Base-by-base conservation (phyloP, 2,888 invertebrate species). In the Phyllotreta cruciferae region DNA sequence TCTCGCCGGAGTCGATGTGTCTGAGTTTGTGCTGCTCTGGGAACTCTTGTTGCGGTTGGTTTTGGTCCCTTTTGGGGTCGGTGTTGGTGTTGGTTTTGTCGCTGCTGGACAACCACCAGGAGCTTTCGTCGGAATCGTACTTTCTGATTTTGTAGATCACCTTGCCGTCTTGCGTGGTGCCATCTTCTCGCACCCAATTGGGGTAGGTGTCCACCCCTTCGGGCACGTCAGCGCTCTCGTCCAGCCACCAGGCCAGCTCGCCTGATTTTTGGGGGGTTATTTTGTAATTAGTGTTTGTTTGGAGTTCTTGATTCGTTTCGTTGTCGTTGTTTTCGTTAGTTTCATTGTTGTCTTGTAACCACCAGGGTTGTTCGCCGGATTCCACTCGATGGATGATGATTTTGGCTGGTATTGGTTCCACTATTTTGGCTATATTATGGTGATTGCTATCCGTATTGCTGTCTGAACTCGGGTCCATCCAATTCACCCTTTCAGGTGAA, bases 181-280 rank as follows among this genome's bases (percentile, higher is more conserved):
- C 72, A 58, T 74, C 73, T 66, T 75, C 73, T n/a, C 62, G 62
- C 11, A 67, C 70, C 66, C 69, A 72, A 60, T 74, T 71, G 0
- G 74, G 70, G 54, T 75, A 75, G 1, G 71, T 81, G 77, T 86
- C 83, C 41, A 89, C 80, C 1, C 87, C 88, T 76, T 88, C 89
- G 9, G 90, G 90, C 62, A 88, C 85, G 77, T 88, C 87, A 9
- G 87, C 85, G 70, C 83, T 85, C 75, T 88, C 88, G 70, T 89
- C 89, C 66, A 89, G 80, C 90, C 90, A 90, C 90, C 90, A 90
- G 0, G 90, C 85, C 49, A 85, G 85, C 75, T 90, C 89, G 0
- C 87, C 88, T 36, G 74, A 77, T 24, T 71, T 70, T 8, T 73
- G 66, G 56, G 74, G 73, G 36, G 69, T 64, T 1, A 76, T 65